Evolutionary conservation across 2,797 vertebrate species (phyloP).

Genomic region (Meriones psammophilus): DNA sequence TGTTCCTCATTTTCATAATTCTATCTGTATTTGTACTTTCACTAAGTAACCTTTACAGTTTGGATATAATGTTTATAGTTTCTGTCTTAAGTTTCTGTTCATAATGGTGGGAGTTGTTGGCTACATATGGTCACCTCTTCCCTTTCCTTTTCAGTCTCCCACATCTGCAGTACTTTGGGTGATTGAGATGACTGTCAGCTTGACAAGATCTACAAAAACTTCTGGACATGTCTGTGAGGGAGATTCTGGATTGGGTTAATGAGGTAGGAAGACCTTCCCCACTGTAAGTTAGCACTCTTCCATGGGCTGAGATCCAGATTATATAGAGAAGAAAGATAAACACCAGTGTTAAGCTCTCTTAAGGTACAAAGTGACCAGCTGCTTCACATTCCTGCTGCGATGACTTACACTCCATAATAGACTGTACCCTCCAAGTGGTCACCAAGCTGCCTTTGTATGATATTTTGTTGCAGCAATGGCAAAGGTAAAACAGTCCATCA

Average conservation of each 20-base stretch:
- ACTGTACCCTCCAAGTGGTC: background rate
- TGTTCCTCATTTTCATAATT: background rate
- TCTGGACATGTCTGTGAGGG: background rate
- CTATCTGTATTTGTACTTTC: background rate
- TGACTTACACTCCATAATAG: background rate
- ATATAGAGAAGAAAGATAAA: background rate
- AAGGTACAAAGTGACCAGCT: too few relatives aligned
- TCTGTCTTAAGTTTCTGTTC: background rate
- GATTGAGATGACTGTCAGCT: background rate
- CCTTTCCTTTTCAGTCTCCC: background rate
- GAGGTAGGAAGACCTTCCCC: background rate
- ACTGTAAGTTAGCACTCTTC: background rate
- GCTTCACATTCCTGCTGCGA: background rate
- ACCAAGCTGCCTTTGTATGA: background rate
- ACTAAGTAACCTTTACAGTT: background rate
- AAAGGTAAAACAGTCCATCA: background rate
- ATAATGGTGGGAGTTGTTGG: background rate
- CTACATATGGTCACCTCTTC: background rate
- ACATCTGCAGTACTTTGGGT: background rate
- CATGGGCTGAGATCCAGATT: background rate
- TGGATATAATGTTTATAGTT: background rate
- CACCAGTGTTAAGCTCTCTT: background rate
- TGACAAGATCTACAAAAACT: background rate
- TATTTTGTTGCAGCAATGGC: background rate
- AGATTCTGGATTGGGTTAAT: background rate